These are phyloP conservation scores for Bubo bubo DNA, from an alignment of 2,113 vertebrate species.

Conservation along the genomic window DNA sequence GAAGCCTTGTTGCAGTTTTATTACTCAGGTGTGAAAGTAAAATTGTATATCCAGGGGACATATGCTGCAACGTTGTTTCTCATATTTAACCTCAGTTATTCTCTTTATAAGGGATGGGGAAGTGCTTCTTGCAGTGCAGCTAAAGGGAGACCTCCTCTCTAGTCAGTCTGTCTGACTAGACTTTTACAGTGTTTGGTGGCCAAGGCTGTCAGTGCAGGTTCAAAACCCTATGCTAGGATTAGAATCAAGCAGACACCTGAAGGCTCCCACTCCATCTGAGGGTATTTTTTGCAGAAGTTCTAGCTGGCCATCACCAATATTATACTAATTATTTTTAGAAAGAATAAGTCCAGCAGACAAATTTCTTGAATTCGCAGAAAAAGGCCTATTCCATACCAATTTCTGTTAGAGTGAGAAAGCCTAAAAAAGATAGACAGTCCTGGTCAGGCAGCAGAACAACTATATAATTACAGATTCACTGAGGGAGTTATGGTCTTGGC, in stretches of 20 bases:
- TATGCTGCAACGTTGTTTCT: background rate
- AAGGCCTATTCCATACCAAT: background rate
- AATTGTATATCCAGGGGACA: background rate
- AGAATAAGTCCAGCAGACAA: background rate
- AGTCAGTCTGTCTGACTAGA: background rate
- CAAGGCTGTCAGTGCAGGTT: background rate
- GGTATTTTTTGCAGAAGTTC: background rate
- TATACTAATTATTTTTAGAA: background rate
- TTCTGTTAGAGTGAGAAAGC: background rate
- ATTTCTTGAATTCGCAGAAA: background rate
- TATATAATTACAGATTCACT: background rate
- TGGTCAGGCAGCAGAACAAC: background rate
- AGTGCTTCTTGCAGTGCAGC: background rate
- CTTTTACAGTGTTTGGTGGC: background rate
- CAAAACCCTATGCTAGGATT: background rate
- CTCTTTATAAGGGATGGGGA: background rate
- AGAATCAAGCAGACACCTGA: background rate
- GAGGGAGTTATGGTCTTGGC: background rate
- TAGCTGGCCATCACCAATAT: background rate
- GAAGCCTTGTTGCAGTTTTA: background rate
- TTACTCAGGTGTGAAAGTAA: background rate
- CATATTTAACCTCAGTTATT: background rate
- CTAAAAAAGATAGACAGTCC: background rate
- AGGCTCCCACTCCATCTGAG: background rate
- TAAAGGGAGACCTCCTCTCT: background rate